These are phyloP conservation scores for Notocelia uddmanniana DNA, from an alignment of 2,888 invertebrate species.

Conservation along the genomic window DNA sequence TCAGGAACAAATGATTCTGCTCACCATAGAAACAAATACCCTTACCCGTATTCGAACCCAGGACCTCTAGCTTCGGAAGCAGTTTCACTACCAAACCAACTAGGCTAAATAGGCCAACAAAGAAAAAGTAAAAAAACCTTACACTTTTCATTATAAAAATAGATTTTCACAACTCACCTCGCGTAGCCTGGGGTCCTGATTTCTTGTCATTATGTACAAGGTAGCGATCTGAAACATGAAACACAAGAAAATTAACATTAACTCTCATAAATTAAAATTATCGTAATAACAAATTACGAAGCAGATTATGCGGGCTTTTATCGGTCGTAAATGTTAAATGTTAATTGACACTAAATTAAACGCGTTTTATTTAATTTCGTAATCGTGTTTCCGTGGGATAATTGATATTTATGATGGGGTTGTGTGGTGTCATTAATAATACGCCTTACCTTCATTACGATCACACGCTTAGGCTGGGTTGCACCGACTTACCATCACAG, in stretches of 20 bases:
- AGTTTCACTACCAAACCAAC: too few species aligned
- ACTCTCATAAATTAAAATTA: slow-evolving; percentile 22
- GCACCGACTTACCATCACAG: too few species aligned
- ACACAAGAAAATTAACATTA: slow-evolving; percentile 22
- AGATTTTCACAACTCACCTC: slow-evolving; percentile 60
- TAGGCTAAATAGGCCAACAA: too few species aligned
- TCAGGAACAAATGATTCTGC: too few species aligned
- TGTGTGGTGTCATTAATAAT: slow-evolving; percentile 16
- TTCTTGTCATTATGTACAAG: slow-evolving; percentile 57
- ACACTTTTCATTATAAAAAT: not conserved
- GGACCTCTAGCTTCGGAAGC: too few species aligned
- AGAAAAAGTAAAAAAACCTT: too few species aligned
- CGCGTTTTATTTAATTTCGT: slow-evolving; percentile 27
- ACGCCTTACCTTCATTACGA: too few species aligned
- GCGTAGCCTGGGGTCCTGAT: slow-evolving; percentile 62
- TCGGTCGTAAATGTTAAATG: slow-evolving; percentile 27
- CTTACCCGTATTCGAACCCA: too few species aligned
- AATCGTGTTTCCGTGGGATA: slow-evolving; percentile 16
- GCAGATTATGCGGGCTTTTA: slow-evolving; percentile 38
- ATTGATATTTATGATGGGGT: slow-evolving; percentile 31
- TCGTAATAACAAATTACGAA: slow-evolving; percentile 34
- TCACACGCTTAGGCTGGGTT: too few species aligned
- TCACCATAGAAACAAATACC: too few species aligned
- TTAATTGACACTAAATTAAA: slow-evolving; percentile 41
- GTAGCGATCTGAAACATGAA: slow-evolving; percentile 68